These are phyloP conservation scores for Anomalospiza imberbis DNA, from an alignment of 2,797 vertebrate genomes.

Conservation along the genomic window DNA sequence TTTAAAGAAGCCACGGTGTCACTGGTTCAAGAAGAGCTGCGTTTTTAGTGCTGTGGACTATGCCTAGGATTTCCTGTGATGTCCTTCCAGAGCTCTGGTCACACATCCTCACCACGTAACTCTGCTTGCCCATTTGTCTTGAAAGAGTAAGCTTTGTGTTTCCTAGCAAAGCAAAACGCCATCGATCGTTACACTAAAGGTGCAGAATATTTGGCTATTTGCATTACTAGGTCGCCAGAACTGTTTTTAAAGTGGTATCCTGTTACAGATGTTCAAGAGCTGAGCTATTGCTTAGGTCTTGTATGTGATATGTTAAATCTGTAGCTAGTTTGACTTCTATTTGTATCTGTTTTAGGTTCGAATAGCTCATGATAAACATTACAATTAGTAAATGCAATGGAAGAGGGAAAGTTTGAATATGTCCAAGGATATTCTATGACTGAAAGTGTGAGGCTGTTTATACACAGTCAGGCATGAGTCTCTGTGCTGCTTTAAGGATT, in stretches of 20 bases:
- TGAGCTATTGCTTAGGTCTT: not conserved
- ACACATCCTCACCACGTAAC: accelerated
- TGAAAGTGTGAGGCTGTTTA: conserved; percentile 67
- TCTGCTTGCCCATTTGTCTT: not conserved
- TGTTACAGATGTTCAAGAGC: not conserved
- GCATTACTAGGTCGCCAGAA: not conserved
- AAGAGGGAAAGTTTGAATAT: conserved; percentile 13
- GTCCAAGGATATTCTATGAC: conserved; percentile 54
- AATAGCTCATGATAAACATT: not conserved
- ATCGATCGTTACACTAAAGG: not conserved
- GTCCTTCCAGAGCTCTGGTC: not conserved
- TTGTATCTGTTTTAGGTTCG: not conserved
- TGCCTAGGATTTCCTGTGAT: not conserved
- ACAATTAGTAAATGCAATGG: conserved; percentile 34
- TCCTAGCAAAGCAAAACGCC: not conserved
- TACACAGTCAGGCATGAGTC: conserved; percentile 67
- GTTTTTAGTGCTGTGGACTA: not conserved
- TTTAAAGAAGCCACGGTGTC: not conserved
- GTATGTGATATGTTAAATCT: not conserved
- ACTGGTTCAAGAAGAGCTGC: not conserved
- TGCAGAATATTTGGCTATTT: not conserved
- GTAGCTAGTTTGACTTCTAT: not conserved
- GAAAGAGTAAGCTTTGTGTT: not conserved
- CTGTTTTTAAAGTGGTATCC: not conserved
- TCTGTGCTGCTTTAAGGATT: conserved; percentile 71